Evolutionary conservation across 2,113 vertebrate genomes (phyloP), one percentile per base, ranked within the genome.

Genomic region (Bucco capensis): DNA sequence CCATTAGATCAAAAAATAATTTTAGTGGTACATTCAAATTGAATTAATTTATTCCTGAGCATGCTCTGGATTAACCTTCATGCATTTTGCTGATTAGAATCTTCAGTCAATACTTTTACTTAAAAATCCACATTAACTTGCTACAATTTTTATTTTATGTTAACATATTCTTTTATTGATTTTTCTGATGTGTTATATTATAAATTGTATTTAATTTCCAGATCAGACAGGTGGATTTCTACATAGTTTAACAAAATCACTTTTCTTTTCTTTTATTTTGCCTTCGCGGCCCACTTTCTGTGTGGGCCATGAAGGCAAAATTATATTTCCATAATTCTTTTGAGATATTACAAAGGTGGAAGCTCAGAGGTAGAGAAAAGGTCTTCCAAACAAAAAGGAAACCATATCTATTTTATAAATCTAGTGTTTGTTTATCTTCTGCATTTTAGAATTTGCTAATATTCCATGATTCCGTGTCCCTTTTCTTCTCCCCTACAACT

Each of bases 1-100:
- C 95, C 91, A 97, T 97, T 97, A 96, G 95, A 97, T 97, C 77
- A 95, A 97, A 97, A 97, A 97, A 97, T 96, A 97, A 96, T 96
- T 97, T 97, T 85, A 93, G 93, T 90, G 91, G 95, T 97, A 95
- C 66, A 94, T 96, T 97, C 83, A 94, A 96, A 94, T 87, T 95
- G 85, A 96, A 97, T 97, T 97, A 83, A 97, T 97, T 97, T 97
- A 97, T 97, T 96, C 81, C 64, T 89, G 96, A 94, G 50, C 89
- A 97, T 92, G 82, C 85, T 94, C 94, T 96, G 95, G 94, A 95
- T 97, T 96, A 97, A 94, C 91, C 78, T 96, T 94, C 77, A 78
- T 74, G 73, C 67, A 95, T 97, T 96, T 96, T 92, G 51, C 87
- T 96, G 93, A 96, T 93, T 96, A 82, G 92, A 97, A 96, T 94